Base-by-base conservation (phyloP, 2,797 vertebrate genomes). In the Varecia variegata region DNA sequence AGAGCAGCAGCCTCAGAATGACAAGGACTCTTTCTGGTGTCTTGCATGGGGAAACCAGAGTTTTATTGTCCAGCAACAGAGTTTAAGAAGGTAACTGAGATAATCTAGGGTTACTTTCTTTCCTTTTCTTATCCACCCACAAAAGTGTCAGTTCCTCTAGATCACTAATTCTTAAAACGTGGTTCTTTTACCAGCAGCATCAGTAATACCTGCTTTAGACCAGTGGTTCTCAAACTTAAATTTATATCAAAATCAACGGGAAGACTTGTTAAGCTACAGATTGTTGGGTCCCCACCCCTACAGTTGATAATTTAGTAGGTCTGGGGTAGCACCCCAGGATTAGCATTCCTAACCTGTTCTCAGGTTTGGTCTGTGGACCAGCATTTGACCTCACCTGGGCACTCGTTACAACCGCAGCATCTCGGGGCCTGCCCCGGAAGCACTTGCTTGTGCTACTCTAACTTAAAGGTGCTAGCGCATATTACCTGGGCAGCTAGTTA, bases 201-300 rank as follows among this genome's bases (percentile, higher is more conserved):
- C 62, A n/a, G 15, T 85, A 23, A 13, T 6, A 6, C 0, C 0
- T 23, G 0, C 25, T 52, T 88, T 60, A 17, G 23, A 13, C 30
- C 30, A 74, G 32, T 47, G 40, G 6, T 32, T 21, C 20, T 13
- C 90, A 62, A 32, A 54, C 5, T 47, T 87, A 67, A 35, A 74
- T 58, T 76, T 9, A n/a, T 68, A 76, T 83, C 14, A 38, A 43
- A 67, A 45, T 54, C 21, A 23, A 12, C 20, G n/a, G 10, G 25
- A 67, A 77, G 47, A 83, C 38, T 62, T 27, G 7, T 45, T 74
- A 45, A 15, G 20, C 23, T 27, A 47, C 21, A 47, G 27, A 68
- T 38, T 67, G 38, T 76, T 76, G 58, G 38, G 50, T 35, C 5
- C 7, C 27, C 30, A 18, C 27, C 4, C 35, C 67, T 74, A n/a